Evolutionary conservation across 1,140 invertebrate species (phyloP), one percentile per base, ranked within the genome.

Genomic region (Heliothis subflexa): DNA sequence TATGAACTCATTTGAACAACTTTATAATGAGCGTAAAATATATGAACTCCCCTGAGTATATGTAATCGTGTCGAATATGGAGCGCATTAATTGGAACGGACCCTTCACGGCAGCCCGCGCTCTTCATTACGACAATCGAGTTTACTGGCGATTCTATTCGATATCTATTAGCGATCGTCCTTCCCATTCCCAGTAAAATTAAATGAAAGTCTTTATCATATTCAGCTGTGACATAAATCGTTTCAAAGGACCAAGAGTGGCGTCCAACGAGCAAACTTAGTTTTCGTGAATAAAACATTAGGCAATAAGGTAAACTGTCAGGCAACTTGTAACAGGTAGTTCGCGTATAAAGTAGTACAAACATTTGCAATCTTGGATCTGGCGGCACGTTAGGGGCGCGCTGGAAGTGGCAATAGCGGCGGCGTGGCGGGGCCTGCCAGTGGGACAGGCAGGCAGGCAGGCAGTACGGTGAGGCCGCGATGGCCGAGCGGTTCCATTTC

Each of bases 81-180:
- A 81, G 70, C 72, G 61, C 85, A 81, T 82, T 88, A 87, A 88
- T 88, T 88, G 87, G 83, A 87, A 85, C 73, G 79, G 76, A 61
- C 57, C 81, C 82, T 83, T 85, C 84, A 81, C 78, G 85, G 84
- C 77, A 73, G 68, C 57, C 52, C 54, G 59, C 78, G 78, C 49
- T 50, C 76, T 83, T 85, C 82, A 81, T 88, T 85, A 80, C 81
- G 80, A 88, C 85, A 86, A 83, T 80, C 85, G 81, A 86, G 80
- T 84, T 86, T 85, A 81, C 79, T 78, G 80, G 78, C 73, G 77
- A 78, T 77, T 66, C 52, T 66, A 77, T 45, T 74, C 72, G 72
- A 61, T 74, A 74, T 74, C 72, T 55, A 74, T 61, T 61, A 74
- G 45, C 45, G 61, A 74, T 74, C 72, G 49, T 59, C 57, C 13